A percentile compares a stretch with the other conserved stretches of the same genome.
Evolutionary conservation across 2,113 vertebrate genomes (phyloP).

Genomic region (Vombatus ursinus): DNA sequence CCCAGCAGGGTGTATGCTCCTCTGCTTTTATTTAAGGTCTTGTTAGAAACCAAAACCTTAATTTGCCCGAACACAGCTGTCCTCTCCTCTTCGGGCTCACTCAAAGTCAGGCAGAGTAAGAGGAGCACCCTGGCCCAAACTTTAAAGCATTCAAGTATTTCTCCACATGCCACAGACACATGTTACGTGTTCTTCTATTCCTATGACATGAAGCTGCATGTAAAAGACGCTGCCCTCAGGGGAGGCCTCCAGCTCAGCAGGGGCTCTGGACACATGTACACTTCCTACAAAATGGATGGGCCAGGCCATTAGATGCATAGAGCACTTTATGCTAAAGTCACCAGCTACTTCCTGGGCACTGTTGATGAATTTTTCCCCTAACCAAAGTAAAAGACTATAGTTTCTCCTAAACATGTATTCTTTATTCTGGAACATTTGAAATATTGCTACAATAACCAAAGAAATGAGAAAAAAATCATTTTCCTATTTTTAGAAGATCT

Average conservation of each 20-base stretch:
- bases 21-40: constrained; percentile 10
- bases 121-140: not conserved
- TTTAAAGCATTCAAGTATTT: constrained; percentile 1
- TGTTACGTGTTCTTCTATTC: not conserved
- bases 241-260: constrained; percentile 19
- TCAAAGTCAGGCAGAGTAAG: not conserved
- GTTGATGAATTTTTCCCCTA: constrained; percentile 19
- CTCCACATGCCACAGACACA: not conserved
- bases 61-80: not conserved
- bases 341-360: not conserved
- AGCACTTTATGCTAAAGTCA: constrained; percentile 1
- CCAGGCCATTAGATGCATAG: not conserved
- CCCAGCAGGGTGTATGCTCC: constrained; percentile 13
- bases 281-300: constrained; percentile 46
- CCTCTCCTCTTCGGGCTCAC: not conserved
- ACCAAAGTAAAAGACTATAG: constrained; percentile 13
- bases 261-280: constrained; percentile 16
- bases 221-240: constrained; percentile 19
- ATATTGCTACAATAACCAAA: constrained; percentile 7
- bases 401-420: constrained; percentile 1
- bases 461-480: constrained; percentile 29
- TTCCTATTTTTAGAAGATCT: constrained; percentile 37
- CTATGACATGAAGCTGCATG: not conserved
- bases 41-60: not conserved
- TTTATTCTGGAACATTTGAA: constrained; percentile 43